Conservation (phyloP, 2,888 invertebrate genomes). For the Charanyca ferruginea region DNA sequence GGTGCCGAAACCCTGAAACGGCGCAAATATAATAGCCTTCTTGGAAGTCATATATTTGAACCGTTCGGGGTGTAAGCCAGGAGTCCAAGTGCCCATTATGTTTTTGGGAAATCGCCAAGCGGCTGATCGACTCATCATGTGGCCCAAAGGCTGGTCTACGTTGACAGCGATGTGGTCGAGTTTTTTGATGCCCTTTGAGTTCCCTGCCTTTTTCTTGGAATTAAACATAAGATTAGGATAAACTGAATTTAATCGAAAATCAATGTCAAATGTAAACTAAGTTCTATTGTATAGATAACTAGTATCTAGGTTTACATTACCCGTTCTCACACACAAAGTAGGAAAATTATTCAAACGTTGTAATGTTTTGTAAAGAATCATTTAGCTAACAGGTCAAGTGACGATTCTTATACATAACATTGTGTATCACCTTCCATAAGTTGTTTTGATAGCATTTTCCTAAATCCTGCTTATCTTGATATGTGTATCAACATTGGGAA, state of each 20-base stretch:
- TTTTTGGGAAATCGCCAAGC: no score
- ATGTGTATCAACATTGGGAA: slow-evolving; percentile 69
- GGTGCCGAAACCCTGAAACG: no score
- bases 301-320: slow-evolving; percentile 17
- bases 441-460: slow-evolving; percentile 67
- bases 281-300: neutral
- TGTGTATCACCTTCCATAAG: slow-evolving; percentile 3
- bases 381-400: slow-evolving; percentile 28
- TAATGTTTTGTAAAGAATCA: slow-evolving; percentile 49
- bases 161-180: no score
- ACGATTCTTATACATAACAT: slow-evolving; percentile 47
- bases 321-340: slow-evolving; percentile 24
- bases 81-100: no score
- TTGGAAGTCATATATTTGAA: no score
- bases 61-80: no score
- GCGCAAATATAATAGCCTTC: no score
- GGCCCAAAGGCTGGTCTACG: no score
- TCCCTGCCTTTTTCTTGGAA: no score
- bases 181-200: no score
- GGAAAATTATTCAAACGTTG: slow-evolving; percentile 15
- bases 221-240: no score
- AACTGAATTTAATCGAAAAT: neutral
- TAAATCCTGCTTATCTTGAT: slow-evolving; percentile 64
- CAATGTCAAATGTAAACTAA: neutral
- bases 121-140: no score